These are phyloP conservation scores for Melanocharis versteri DNA, from an alignment of 2,113 vertebrate species.

Conservation along the genomic window DNA sequence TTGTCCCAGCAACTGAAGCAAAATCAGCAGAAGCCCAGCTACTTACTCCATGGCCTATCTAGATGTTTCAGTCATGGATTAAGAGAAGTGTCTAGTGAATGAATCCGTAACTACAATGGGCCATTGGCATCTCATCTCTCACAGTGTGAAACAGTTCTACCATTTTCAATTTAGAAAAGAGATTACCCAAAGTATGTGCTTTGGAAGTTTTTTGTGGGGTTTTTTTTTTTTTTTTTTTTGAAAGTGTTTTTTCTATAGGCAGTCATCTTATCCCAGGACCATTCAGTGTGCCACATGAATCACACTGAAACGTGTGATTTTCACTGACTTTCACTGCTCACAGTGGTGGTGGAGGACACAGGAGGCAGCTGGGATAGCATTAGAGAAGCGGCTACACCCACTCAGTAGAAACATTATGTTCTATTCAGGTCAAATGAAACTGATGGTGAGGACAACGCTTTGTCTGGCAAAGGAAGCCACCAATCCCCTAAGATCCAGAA, in stretches of 20 bases:
- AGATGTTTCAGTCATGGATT: not conserved
- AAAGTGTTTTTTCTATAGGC: not conserved
- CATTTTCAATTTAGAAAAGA: not conserved
- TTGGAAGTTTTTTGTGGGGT: not conserved
- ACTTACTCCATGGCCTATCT: not conserved
- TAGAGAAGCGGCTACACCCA: not conserved
- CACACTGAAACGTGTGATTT: fast-evolving
- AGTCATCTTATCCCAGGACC: not conserved
- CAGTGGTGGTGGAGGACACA: not conserved
- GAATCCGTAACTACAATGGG: not conserved
- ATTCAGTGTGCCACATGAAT: fast-evolving
- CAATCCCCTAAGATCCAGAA: not conserved
- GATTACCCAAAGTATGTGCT: not conserved
- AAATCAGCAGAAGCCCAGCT: not conserved
- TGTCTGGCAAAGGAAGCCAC: not conserved
- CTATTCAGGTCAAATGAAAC: not conserved
- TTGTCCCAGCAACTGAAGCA: not conserved
- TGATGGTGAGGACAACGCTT: not conserved
- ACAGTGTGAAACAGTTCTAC: fast-evolving
- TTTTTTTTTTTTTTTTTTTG: not conserved
- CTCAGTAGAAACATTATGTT: not conserved
- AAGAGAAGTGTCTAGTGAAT: not conserved
- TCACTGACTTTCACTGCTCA: not conserved
- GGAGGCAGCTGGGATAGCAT: not conserved
- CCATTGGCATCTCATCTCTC: not conserved